Evolutionary conservation across 2,888 invertebrate genomes (phyloP).

Genomic region (Carterocephalus palaemon): DNA sequence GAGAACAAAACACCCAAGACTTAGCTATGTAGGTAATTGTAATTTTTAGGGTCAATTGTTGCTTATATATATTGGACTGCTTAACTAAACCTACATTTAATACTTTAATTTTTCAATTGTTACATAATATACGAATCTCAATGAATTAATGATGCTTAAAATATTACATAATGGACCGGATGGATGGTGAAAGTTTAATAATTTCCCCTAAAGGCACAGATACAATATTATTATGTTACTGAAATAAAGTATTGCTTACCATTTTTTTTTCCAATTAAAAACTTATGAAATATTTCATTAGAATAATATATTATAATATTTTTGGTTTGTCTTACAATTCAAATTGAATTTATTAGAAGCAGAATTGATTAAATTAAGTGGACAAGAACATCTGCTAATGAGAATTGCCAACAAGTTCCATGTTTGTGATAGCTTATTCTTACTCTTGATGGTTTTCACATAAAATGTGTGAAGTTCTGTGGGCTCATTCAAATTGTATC

Average conservation of each 20-base stretch:
- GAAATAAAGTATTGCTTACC: slow-evolving; percentile 24
- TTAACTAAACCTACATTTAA: slow-evolving; percentile 18
- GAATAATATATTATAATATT: slow-evolving; percentile 6
- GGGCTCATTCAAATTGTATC: too few species aligned
- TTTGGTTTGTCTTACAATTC: slow-evolving; percentile 6
- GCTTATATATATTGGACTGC: slow-evolving; percentile 21
- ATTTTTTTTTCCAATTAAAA: slow-evolving; percentile 25
- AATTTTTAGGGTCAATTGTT: slow-evolving; percentile 3
- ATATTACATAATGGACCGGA: slow-evolving; percentile 48
- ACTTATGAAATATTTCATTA: slow-evolving; percentile 27
- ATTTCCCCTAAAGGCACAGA: slow-evolving; percentile 63
- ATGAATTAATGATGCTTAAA: slow-evolving; percentile 28
- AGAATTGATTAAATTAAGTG: too few species aligned
- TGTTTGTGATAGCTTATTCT: too few species aligned
- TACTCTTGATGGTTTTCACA: too few species aligned
- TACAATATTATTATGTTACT: slow-evolving; percentile 40
- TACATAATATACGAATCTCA: slow-evolving; percentile 42
- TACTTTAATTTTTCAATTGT: slow-evolving; percentile 23
- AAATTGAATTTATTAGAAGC: slow-evolving; percentile 5
- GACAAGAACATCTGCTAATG: too few species aligned
- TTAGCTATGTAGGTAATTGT: too few species aligned
- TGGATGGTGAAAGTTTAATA: slow-evolving; percentile 59
- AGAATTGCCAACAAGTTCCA: too few species aligned
- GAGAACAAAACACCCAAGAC: too few species aligned
- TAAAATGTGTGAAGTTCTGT: too few species aligned